A percentile compares a stretch with the other conserved stretches of the same genome.
Conservation (phyloP, 2,888 invertebrate species). For the Caradrina kadenii region DNA sequence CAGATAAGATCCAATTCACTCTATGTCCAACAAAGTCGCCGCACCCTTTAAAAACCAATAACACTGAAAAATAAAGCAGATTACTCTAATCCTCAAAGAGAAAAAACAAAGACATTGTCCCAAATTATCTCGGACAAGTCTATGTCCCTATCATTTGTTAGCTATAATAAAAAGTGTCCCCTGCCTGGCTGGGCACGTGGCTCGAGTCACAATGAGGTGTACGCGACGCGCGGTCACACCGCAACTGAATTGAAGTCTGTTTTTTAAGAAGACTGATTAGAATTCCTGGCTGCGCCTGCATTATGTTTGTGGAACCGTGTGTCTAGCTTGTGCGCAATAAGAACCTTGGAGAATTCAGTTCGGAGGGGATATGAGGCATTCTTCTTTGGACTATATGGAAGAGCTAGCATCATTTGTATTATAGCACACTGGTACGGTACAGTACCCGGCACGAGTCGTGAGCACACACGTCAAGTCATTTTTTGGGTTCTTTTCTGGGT, state of each 20-base stretch:
- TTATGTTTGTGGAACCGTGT: not conserved
- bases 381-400: no score
- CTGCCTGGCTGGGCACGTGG: constrained; percentile 39
- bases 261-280: constrained; percentile 11
- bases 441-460: no score
- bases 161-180: constrained; percentile 43
- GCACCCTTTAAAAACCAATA: not conserved
- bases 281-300: constrained; percentile 18
- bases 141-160: constrained; percentile 46
- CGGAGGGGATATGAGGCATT: not conserved
- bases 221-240: not conserved
- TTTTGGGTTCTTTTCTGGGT: no score
- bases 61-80: constrained; percentile 5
- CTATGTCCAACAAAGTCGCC: not conserved
- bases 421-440: no score
- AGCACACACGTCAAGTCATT: no score
- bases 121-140: constrained; percentile 33
- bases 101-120: constrained; percentile 13
- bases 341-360: not conserved
- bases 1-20: not conserved
- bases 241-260: constrained; percentile 18
- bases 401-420: no score
- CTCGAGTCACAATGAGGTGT: constrained; percentile 26
- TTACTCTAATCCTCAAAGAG: constrained; percentile 3
- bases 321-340: not conserved